phyloP scores from a whole-genome alignment of 2,113 vertebrate genomes.

The Grammomys surdaster region DNA sequence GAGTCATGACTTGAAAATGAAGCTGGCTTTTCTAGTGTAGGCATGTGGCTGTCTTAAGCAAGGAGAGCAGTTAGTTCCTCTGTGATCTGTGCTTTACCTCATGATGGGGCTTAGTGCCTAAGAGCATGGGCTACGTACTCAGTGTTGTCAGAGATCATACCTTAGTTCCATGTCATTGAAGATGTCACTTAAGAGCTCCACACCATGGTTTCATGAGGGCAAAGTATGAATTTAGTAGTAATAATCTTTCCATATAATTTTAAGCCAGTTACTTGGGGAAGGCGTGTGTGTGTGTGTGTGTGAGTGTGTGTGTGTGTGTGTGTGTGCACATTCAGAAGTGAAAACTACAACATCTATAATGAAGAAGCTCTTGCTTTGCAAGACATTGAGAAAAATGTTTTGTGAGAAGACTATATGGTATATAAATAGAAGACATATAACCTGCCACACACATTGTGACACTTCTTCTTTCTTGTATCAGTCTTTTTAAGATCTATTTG shows the following conservation, averaged over 20 bases:
- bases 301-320: background rate
- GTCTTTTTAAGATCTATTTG: background rate
- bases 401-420: background rate
- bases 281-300: background rate
- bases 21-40: background rate
- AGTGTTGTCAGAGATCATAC: background rate
- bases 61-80: background rate
- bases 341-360: constrained; percentile 45
- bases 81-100: background rate
- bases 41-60: background rate
- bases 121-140: background rate
- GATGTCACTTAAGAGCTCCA: background rate
- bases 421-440: background rate
- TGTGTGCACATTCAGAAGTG: background rate
- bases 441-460: background rate
- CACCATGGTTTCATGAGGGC: background rate
- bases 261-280: background rate
- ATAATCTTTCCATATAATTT: background rate
- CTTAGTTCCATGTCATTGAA: background rate
- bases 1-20: background rate
- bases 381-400: background rate
- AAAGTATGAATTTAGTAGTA: background rate
- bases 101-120: background rate
- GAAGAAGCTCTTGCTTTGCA: constrained; percentile 31
- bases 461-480: background rate